These are phyloP conservation scores for Polypterus senegalus DNA, from an alignment of 2,113 vertebrate species.

Conservation along the genomic window DNA sequence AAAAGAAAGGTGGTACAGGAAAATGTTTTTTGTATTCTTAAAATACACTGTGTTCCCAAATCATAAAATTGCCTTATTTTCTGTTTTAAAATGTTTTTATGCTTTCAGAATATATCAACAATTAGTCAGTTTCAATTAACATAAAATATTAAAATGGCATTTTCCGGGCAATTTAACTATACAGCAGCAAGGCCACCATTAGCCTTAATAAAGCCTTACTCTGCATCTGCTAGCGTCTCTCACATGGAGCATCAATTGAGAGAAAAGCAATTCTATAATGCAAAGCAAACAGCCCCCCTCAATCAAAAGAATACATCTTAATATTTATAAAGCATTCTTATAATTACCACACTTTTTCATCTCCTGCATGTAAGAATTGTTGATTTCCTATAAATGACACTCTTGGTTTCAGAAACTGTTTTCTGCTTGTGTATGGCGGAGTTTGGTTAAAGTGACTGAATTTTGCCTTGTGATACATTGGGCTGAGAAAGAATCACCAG, in stretches of 20 bases:
- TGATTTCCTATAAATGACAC: no score
- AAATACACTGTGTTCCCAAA: no score
- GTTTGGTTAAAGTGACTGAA: no score
- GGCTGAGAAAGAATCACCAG: no score
- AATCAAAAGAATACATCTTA: conserved; percentile 3
- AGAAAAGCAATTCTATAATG: conserved; percentile 26
- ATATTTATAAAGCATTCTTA: background rate
- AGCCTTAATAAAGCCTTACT: conserved; percentile 62
- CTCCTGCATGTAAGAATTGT: background rate
- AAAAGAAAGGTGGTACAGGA: no score
- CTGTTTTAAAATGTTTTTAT: conserved; percentile 42
- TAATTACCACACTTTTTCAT: background rate
- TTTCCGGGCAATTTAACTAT: conserved; percentile 96
- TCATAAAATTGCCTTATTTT: no score
- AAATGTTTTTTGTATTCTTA: no score
- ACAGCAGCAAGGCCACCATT: conserved; percentile 71
- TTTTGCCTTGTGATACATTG: no score
- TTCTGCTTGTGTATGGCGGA: no score
- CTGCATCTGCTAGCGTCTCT: conserved; percentile 72
- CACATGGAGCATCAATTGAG: conserved; percentile 46
- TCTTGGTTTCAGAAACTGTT: no score
- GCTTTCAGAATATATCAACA: conserved; percentile 67
- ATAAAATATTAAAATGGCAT: conserved; percentile 93
- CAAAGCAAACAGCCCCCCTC: conserved; percentile 14
- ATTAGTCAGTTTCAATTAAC: conserved; percentile 93